Conservation (phyloP, 2,113 vertebrate species). For the Sakesphorus luctuosus region DNA sequence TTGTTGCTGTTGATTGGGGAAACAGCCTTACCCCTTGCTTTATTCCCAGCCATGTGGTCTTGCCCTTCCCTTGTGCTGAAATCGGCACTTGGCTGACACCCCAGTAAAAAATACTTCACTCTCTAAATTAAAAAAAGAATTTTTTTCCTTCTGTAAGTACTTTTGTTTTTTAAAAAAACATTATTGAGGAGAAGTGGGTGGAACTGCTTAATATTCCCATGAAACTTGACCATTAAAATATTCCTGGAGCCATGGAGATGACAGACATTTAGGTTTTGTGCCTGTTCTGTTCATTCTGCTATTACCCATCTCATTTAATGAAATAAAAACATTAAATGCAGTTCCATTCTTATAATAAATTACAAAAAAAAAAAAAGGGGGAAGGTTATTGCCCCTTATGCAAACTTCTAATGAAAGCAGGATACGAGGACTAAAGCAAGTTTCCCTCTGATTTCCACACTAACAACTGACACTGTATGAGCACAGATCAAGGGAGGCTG, state of each 20-base stretch:
- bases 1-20: not conserved
- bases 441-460: not conserved
- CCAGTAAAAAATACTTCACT: not conserved
- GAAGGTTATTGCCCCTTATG: not conserved
- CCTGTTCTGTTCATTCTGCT: not conserved
- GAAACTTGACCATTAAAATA: not conserved
- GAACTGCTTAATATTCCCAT: not conserved
- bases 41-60: conserved; percentile 35
- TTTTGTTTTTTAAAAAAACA: not conserved
- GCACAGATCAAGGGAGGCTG: not conserved
- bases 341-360: not conserved
- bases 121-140: not conserved
- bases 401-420: not conserved
- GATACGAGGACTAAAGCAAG: not conserved
- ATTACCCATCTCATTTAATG: not conserved
- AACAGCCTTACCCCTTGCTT: conserved; percentile 19
- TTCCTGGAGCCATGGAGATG: not conserved
- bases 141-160: not conserved
- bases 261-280: not conserved
- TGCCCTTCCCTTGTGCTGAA: conserved; percentile 7
- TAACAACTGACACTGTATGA: not conserved
- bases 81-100: not conserved
- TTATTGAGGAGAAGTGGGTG: not conserved
- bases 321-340: not conserved
- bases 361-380: not conserved